Base-by-base conservation (phyloP, 1,140 invertebrate species). In the Drosophila melanogaster region DNA sequence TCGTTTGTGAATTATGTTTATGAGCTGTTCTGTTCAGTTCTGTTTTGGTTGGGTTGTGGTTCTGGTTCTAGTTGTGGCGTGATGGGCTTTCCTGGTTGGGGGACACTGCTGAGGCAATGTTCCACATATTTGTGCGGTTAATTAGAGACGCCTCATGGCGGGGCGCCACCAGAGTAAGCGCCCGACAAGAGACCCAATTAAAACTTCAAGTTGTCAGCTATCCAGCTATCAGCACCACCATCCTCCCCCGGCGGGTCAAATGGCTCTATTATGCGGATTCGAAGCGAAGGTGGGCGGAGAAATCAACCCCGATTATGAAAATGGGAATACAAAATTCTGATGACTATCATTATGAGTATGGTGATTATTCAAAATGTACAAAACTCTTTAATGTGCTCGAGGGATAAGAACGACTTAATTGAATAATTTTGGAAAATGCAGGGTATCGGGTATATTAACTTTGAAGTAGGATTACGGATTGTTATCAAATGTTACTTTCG, bases 1-100 rank as follows among this genome's bases (percentile, higher is more conserved):
- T 75, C 62, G 67, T 60, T 60, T 61, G 56, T 87, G 85, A 84
- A 84, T 87, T 87, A 89, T 87, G 83, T 75, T 75, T 67, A 87
- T 81, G 77, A 72, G 62, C 67, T 59, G 78, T 17, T 19, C 41
- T 44, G n/a, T 30, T 30, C 26, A 7, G 26, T 30, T 30, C 30
- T 30, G 30, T 41, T 41, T 46, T 55, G 37, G 43, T 47, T 49
- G n/a, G 19, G 43, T 57, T 62, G 22, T 49, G 30, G 30, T 30
- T 30, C 41, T 19, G 40, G 40, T 41, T 70, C 30, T 54, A 50
- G 30, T 33, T 56, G 62, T 66, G 54, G 24, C 43, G 41, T 70
- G 51, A 70, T 50, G 64, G 15, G 19, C 35, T 7, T 2, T 17
- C 10, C 14, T 15, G 37, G 54, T 8, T 58, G 47, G 47, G 35